phyloP scores from a whole-genome alignment of 2,888 invertebrate species.

The Horisme vitalbata region DNA sequence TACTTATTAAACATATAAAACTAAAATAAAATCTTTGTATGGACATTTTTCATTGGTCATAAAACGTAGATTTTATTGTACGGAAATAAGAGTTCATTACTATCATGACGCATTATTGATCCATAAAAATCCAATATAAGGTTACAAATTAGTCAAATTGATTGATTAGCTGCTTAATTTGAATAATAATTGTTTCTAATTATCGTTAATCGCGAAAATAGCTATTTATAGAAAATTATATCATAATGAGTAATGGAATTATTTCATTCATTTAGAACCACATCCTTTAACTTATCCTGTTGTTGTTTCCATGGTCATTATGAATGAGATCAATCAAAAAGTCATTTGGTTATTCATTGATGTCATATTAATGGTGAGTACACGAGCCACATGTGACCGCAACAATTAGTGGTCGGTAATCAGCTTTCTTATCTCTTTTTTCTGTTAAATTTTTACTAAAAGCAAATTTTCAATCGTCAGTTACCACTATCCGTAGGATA shows the following conservation, averaged over 20 bases:
- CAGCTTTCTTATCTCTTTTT: too few species aligned
- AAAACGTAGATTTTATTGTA: too few species aligned
- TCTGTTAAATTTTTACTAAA: too few species aligned
- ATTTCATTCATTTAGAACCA: conserved; percentile 3
- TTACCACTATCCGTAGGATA: too few species aligned
- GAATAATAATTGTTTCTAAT: conserved; percentile 10
- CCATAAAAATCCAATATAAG: conserved; percentile 5
- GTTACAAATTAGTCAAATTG: conserved; percentile 13
- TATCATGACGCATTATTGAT: conserved; percentile 7
- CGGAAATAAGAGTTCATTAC: too few species aligned
- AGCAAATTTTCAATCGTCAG: too few species aligned
- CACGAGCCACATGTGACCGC: too few species aligned
- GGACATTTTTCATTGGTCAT: too few species aligned
- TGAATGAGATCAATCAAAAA: background rate
- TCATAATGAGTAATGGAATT: conserved; percentile 17
- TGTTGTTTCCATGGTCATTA: conserved; percentile 4
- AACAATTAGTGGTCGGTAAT: too few species aligned
- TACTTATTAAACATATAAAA: too few species aligned
- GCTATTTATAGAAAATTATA: conserved; percentile 1
- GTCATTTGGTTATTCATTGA: background rate
- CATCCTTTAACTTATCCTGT: conserved; percentile 27
- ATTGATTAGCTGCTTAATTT: conserved; percentile 7
- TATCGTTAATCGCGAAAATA: conserved; percentile 3
- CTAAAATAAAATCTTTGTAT: too few species aligned
- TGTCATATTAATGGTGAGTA: too few species aligned